A percentile compares a stretch with the other conserved stretches of the same genome.
These are phyloP conservation scores for Oreochromis spilurus DNA, from an alignment of 2,113 vertebrate species.

Conservation along the genomic window DNA sequence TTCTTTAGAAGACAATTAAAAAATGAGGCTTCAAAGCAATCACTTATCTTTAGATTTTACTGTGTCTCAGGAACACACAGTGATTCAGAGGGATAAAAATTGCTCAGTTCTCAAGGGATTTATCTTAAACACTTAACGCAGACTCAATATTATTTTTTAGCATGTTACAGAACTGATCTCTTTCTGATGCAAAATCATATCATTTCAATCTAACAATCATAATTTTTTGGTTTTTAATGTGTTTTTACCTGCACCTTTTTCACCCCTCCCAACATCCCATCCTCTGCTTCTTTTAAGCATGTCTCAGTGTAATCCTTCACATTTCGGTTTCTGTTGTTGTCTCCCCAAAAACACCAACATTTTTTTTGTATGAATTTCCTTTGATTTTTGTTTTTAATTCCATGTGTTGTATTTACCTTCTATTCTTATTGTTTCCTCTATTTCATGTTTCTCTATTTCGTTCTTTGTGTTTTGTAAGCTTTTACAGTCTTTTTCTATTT, in stretches of 20 bases:
- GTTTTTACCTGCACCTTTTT: not conserved
- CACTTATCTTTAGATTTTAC: not conserved
- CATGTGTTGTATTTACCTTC: not conserved
- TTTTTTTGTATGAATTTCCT: not conserved
- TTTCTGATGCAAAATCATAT: not conserved
- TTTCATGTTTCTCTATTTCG: not conserved
- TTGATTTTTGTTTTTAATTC: not conserved
- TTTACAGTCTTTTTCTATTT: not conserved
- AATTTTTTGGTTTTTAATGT: not conserved
- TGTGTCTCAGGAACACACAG: not conserved
- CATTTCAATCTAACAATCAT: not conserved
- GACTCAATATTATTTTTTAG: not conserved
- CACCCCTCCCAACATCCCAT: rapidly evolving
- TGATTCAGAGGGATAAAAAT: not conserved
- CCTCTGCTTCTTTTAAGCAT: not conserved
- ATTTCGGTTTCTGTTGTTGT: rapidly evolving
- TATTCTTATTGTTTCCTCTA: not conserved
- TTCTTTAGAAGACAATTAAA: not conserved
- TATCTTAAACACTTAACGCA: not conserved
- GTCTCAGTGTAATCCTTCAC: not conserved
- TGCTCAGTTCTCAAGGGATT: not conserved
- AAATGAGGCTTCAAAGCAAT: not conserved
- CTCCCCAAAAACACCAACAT: not conserved
- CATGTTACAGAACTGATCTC: not conserved
- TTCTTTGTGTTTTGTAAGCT: not conserved